Percentiles rank a stretch among this genome's conserved stretches.
phyloP scores from a whole-genome alignment of 2,113 vertebrate genomes.

The Morone saxatilis region DNA sequence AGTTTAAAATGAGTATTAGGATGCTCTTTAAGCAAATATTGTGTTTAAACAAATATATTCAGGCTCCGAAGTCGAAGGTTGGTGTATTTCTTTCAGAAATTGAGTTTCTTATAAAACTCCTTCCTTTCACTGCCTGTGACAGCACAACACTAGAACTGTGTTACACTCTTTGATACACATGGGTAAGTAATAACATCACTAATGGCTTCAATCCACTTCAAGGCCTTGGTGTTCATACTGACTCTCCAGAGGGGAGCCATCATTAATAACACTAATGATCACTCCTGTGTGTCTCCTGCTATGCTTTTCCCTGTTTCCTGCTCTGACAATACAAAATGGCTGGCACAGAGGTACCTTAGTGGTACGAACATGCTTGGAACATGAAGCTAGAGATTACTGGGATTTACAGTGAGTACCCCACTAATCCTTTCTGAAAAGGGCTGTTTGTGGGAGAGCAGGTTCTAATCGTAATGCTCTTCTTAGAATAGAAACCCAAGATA shows the following conservation, averaged over 20 bases:
- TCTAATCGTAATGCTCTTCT: constrained; percentile 1
- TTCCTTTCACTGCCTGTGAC: background rate
- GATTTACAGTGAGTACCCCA: constrained; percentile 26
- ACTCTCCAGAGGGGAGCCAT: background rate
- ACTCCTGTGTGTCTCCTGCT: background rate
- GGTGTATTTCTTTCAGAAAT: background rate
- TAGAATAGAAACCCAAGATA: constrained; percentile 6
- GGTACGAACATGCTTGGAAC: constrained; percentile 3
- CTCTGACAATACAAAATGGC: background rate
- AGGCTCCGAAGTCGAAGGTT: background rate
- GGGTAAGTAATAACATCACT: background rate
- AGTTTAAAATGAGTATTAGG: background rate
- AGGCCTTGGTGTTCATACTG: background rate
- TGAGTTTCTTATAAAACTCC: background rate
- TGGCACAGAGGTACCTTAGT: background rate
- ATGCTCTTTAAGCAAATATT: too few relatives aligned
- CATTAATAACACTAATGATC: constrained; percentile 1
- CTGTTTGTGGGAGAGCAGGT: constrained; percentile 33
- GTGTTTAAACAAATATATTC: too few relatives aligned
- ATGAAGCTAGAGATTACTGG: constrained; percentile 31
- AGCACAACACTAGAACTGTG: background rate
- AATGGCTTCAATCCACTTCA: background rate
- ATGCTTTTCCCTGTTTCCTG: background rate
- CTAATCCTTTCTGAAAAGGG: constrained; percentile 41
- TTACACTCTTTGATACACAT: background rate